phyloP scores from a whole-genome alignment of 1,140 invertebrate genomes.

The Ptiloglossa arizonensis region DNA sequence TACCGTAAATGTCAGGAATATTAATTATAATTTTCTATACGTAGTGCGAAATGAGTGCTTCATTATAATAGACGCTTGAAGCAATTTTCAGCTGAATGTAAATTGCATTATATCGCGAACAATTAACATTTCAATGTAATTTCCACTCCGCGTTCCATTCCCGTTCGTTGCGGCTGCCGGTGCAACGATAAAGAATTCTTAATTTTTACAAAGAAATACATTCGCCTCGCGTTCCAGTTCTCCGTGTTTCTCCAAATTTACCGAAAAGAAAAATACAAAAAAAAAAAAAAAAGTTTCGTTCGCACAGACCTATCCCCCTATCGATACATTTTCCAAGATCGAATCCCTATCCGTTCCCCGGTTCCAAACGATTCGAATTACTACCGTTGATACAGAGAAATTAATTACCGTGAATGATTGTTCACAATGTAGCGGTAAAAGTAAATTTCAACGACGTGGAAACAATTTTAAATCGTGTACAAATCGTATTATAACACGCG shows the following conservation, averaged over 20 bases:
- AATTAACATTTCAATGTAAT: constrained; percentile 37
- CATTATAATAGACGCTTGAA: neutral
- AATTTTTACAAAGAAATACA: constrained; percentile 3
- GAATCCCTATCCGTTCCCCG: too few species aligned
- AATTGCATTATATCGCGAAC: neutral
- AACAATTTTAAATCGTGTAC: neutral
- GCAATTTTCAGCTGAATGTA: constrained; percentile 6
- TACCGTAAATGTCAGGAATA: neutral
- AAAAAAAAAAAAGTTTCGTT: neutral
- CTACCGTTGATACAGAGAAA: neutral
- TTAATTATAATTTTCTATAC: constrained; percentile 18
- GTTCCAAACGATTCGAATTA: neutral
- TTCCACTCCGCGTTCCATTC: neutral
- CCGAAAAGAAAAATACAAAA: too few species aligned
- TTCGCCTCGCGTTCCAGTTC: neutral
- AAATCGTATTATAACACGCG: neutral
- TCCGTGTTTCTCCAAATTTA: too few species aligned
- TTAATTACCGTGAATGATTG: constrained; percentile 3
- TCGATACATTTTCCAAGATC: neutral
- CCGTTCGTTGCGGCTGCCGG: neutral
- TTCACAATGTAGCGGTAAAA: neutral
- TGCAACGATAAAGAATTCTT: neutral
- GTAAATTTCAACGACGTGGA: neutral
- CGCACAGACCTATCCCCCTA: neutral
- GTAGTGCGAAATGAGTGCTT: neutral